Evolutionary conservation across 2,888 invertebrate genomes (phyloP), one percentile per base, ranked within the genome.

Genomic region (Pseudeuparius sepicola): DNA sequence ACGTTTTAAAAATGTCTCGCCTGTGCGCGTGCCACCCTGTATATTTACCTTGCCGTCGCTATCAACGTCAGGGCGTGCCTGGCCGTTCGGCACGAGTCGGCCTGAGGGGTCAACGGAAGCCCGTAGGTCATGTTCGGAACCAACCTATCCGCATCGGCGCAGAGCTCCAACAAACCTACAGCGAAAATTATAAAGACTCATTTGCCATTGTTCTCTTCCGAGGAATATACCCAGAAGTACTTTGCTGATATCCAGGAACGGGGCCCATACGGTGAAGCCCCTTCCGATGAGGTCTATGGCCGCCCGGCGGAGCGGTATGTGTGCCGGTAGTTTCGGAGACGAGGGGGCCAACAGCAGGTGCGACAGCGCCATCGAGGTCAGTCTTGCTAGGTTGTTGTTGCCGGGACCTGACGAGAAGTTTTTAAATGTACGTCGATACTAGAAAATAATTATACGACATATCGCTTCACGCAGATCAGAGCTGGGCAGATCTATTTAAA

Each of bases 181-280:
- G 60, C 48, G 28, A 34, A 24, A 27, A n/a, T n/a, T n/a, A n/a
- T n/a, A n/a, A n/a, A n/a, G n/a, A n/a, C n/a, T n/a, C n/a, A n/a
- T n/a, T n/a, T n/a, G n/a, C n/a, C n/a, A n/a, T n/a, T n/a, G n/a
- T n/a, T n/a, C n/a, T n/a, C 5, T 14, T 27, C 18, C 10, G 1
- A 12, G 6, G 25, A 10, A 14, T 36, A 47, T 45, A 62, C 64
- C 80, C 31, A 84, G 65, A 28, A 88, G 63, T 25, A 92, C 85
- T 63, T 88, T 87, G 31, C 88, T 86, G 23, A 90, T 88, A 62
- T 93, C 92, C 42, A 93, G 63, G 60, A 97, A 96, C 0, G 97
- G 97, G 57, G 98, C 97, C 98, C 98, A 98, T 0, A 98, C 94
- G 0, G 92, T 89, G 64, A 97, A 98, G 3, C 96, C 96, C 26